Evolutionary conservation across 2,113 vertebrate species (phyloP).

Genomic region (Podarcis cretensis): DNA sequence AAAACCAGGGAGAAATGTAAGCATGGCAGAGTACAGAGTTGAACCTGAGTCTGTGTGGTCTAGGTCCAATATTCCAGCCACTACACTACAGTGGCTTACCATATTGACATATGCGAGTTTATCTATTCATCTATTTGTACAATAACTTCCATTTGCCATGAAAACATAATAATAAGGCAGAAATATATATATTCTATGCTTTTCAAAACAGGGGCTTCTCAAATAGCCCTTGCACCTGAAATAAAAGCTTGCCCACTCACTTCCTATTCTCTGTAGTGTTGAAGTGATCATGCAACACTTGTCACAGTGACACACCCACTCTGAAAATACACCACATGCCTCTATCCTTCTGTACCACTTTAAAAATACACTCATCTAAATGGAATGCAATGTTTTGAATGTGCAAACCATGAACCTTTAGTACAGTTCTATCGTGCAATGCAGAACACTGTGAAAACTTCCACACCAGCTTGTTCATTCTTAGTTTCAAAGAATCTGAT

Average conservation of each 20-base stretch:
- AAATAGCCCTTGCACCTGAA: background rate
- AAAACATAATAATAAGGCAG: background rate
- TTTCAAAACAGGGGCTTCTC: background rate
- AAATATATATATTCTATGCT: background rate
- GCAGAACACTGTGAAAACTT: background rate
- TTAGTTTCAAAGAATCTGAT: background rate
- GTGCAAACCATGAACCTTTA: background rate
- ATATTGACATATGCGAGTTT: background rate
- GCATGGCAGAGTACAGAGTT: no score
- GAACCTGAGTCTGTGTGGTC: no score
- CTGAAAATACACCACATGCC: conserved; percentile 15
- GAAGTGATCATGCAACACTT: background rate
- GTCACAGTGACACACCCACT: background rate
- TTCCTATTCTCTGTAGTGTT: background rate
- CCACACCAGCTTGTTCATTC: background rate
- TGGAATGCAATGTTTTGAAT: conserved; percentile 10
- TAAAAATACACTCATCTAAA: conserved; percentile 28
- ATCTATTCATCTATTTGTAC: background rate
- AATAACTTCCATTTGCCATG: background rate
- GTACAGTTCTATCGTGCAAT: background rate
- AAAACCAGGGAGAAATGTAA: no score
- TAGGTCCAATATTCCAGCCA: no score
- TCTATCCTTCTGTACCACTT: background rate
- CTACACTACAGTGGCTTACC: background rate
- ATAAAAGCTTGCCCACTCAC: background rate